phyloP scores from a whole-genome alignment of 92 coral and sea anemone genomes.

The Scolanthus callimorphus region DNA sequence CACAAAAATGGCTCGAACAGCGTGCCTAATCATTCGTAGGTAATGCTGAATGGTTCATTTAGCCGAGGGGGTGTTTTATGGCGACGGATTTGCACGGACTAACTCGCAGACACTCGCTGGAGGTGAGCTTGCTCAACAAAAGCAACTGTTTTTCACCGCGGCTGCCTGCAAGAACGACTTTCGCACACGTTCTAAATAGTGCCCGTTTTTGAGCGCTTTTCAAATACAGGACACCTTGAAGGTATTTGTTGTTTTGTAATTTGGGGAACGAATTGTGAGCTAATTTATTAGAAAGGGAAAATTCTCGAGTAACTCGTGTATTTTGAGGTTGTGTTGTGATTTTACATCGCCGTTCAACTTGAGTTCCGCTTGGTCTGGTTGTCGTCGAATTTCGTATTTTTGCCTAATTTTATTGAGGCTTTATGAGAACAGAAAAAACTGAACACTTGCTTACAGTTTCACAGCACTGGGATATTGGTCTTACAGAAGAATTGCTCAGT shows the following conservation, averaged over 20 bases:
- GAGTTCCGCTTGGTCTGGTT: constrained; percentile 5
- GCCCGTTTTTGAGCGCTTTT: background rate
- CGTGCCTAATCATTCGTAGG: constrained; percentile 21
- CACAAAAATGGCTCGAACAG: constrained; percentile 31
- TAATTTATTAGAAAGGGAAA: constrained; percentile 13
- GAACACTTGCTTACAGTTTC: too few relatives aligned
- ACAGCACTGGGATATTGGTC: background rate
- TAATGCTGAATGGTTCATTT: constrained; percentile 29
- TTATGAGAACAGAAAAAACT: too few relatives aligned
- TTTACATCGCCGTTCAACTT: background rate
- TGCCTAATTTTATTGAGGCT: too few relatives aligned
- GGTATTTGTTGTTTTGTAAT: constrained; percentile 3
- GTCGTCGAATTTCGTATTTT: background rate
- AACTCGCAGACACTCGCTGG: constrained; percentile 67
- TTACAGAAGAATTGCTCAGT: background rate
- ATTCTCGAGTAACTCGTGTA: background rate
- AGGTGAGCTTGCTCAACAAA: constrained; percentile 13
- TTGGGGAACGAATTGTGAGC: constrained; percentile 45
- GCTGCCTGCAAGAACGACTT: background rate
- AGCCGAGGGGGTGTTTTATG: constrained; percentile 50
- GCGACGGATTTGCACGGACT: constrained; percentile 58
- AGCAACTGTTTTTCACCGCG: background rate
- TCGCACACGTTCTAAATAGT: background rate
- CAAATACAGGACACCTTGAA: background rate
- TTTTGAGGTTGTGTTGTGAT: background rate